Percentiles rank a stretch among this genome's conserved stretches.
These are phyloP conservation scores for Lepus americanus DNA, from an alignment of 2,113 vertebrate genomes.

Conservation along the genomic window DNA sequence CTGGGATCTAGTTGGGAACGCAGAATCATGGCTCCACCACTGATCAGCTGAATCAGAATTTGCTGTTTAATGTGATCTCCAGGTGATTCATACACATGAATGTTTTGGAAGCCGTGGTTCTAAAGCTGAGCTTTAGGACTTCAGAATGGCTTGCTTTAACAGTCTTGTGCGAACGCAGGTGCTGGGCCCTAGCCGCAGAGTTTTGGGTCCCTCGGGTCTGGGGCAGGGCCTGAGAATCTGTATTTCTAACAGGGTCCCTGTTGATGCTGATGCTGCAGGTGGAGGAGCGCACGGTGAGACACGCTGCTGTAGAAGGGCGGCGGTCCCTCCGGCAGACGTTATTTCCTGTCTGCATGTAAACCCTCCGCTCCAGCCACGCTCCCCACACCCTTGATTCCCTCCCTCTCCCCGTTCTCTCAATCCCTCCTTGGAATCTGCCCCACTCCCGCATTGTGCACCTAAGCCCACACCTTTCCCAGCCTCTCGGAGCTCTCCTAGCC, in stretches of 20 bases:
- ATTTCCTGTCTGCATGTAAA: background rate
- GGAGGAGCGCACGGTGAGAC: background rate
- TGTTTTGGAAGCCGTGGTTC: constrained; percentile 18
- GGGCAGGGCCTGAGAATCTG: background rate
- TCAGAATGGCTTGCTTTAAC: background rate
- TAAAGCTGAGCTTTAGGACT: background rate
- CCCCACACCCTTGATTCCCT: background rate
- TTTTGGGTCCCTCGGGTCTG: background rate
- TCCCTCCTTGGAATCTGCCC: background rate
- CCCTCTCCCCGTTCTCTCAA: background rate
- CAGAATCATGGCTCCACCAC: background rate
- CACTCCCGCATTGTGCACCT: background rate
- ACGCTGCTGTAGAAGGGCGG: background rate
- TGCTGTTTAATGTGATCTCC: background rate
- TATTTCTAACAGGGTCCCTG: background rate
- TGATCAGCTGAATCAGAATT: background rate
- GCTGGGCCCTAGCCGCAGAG: background rate
- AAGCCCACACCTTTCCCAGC: background rate
- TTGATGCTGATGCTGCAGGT: background rate
- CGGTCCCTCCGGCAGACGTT: background rate
- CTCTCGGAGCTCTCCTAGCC: background rate
- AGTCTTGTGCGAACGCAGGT: background rate
- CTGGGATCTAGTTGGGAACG: background rate
- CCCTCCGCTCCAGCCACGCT: background rate
- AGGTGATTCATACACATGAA: background rate